Base-by-base conservation (phyloP, 2,888 invertebrate species). In the Gasteruption jaculator region DNA sequence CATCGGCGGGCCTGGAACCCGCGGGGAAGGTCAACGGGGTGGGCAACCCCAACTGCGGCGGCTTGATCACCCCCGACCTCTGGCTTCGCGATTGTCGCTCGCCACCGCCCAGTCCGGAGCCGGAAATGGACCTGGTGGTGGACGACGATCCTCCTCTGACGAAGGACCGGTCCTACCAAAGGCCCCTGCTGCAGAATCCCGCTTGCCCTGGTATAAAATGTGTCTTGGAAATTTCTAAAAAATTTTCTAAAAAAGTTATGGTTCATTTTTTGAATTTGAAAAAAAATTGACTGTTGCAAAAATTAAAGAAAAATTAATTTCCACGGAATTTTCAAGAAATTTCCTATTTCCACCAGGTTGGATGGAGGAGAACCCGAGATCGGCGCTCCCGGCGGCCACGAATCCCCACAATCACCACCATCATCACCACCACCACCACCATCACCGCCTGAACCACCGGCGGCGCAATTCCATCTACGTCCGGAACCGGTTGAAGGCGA, bases 1-100 rank as follows among this genome's bases (percentile, higher is more conserved):
- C n/a, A n/a, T 44, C 47, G n/a, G 25, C 48, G 33, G 48, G 45
- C 33, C 41, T 25, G 49, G 56, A 25, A 42, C n/a, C n/a, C n/a
- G n/a, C n/a, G n/a, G n/a, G n/a, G n/a, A n/a, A n/a, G 56, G 4
- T 45, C 62, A 3, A 58, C 58, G 38, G 54, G 74, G n/a, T 52
- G 7, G 36, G 43, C 4, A 44, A 50, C 5, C 8, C 39, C 8
- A 43, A 39, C 4, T 74, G 67, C 58, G 72, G 72, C 35, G 76
- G 74, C 53, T 74, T 91, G 31, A 93, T 93, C 54, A 93, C 93
- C 0, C 93, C 93, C 0, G 93, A 93, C 47, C 74, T 93, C 3
- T 93, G 93, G 93, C 74, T 92, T 51, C 81, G 83, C 53, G 89
- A 90, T 68, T 90, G 90, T 63, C 73, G 80, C 32, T 82, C 82